phyloP scores from a whole-genome alignment of 2,888 invertebrate genomes.

The Cynaeus angustus region DNA sequence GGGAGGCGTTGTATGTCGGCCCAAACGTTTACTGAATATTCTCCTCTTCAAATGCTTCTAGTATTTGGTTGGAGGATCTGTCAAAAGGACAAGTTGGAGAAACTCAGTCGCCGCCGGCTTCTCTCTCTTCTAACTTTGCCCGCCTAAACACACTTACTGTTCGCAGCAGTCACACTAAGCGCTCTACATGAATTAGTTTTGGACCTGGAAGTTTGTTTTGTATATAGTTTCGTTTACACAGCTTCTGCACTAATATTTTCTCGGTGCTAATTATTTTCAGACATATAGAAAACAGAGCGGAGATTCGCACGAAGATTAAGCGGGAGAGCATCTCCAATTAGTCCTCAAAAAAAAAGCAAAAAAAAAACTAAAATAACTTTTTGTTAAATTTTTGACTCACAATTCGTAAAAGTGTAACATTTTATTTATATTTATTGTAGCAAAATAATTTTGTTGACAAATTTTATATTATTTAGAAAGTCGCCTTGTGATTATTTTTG shows the following conservation, averaged over 20 bases:
- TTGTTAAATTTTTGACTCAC: too few relatives aligned
- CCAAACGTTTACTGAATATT: slow-evolving; percentile 55
- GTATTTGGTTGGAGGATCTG: slow-evolving; percentile 58
- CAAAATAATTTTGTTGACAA: too few relatives aligned
- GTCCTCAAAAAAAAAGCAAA: too few relatives aligned
- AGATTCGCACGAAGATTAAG: slow-evolving; percentile 37
- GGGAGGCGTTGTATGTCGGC: slow-evolving; percentile 53
- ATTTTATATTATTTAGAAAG: too few relatives aligned
- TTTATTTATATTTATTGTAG: too few relatives aligned
- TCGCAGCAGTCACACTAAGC: slow-evolving; percentile 54
- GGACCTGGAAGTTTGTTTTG: slow-evolving; percentile 59
- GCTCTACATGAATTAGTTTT: slow-evolving; percentile 58
- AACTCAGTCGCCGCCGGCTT: slow-evolving; percentile 64
- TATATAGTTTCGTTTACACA: slow-evolving; percentile 59
- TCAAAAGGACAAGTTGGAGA: slow-evolving; percentile 61
- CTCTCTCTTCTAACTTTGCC: slow-evolving; percentile 54
- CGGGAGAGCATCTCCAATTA: too few relatives aligned
- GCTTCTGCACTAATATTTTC: slow-evolving; percentile 60
- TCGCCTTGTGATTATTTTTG: too few relatives aligned
- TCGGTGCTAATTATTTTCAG: slow-evolving; percentile 50
- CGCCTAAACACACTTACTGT: slow-evolving; percentile 52
- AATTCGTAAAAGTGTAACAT: too few relatives aligned
- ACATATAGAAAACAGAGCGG: slow-evolving; percentile 14
- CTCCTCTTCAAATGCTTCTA: slow-evolving; percentile 54
- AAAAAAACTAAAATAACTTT: too few relatives aligned